Evolutionary conservation across 2,888 invertebrate genomes (phyloP).

Genomic region (Drosophila meridiana): DNA sequence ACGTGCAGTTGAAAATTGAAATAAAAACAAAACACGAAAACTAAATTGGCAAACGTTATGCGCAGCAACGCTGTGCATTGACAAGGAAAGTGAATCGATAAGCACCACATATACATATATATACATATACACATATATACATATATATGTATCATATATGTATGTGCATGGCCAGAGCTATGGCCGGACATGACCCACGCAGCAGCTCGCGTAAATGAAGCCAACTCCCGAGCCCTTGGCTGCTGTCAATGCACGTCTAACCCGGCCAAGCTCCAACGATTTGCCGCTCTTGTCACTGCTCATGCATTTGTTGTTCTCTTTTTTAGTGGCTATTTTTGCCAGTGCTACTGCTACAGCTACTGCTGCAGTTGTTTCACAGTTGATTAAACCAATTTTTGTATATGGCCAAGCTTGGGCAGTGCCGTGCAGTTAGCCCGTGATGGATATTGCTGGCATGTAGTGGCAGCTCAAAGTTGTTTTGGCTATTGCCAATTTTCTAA

Average conservation of each 20-base stretch:
- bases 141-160: neutral
- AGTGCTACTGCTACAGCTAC: constrained; percentile 26
- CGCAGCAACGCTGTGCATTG: constrained; percentile 50
- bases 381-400: constrained; percentile 80
- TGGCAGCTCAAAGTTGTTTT: constrained; percentile 60
- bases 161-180: neutral
- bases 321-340: constrained; percentile 53
- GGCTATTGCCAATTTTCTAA: constrained; percentile 68
- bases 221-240: constrained; percentile 25
- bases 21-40: constrained; percentile 44
- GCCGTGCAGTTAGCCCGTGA: constrained; percentile 63
- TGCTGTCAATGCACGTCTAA: constrained; percentile 50
- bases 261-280: constrained; percentile 57
- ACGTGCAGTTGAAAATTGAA: constrained; percentile 43
- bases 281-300: constrained; percentile 44
- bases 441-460: constrained; percentile 77
- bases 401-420: constrained; percentile 60
- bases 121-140: neutral
- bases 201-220: constrained; percentile 52
- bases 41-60: constrained; percentile 56
- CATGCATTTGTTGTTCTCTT: constrained; percentile 24
- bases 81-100: constrained; percentile 74
- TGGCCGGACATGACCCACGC: constrained; percentile 46
- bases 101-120: neutral
- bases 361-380: constrained; percentile 77